These are phyloP conservation scores for Planiliza haematocheilus DNA, from an alignment of 2,113 vertebrate species.

Conservation along the genomic window DNA sequence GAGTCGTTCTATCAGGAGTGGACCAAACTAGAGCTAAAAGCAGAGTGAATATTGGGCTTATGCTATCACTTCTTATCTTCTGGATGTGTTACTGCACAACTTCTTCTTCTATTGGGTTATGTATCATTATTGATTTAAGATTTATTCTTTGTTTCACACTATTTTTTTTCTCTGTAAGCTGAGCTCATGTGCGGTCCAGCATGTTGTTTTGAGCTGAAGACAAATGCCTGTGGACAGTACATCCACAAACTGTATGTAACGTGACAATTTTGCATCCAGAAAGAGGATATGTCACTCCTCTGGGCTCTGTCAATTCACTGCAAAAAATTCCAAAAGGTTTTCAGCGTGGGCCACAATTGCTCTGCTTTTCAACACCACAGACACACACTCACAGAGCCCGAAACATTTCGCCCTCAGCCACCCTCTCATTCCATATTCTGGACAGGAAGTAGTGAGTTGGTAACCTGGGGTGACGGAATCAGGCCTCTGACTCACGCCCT, in stretches of 20 bases:
- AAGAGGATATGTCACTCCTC: conserved; percentile 38
- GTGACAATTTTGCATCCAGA: conserved; percentile 34
- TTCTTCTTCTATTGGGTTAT: no score
- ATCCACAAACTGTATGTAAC: conserved; percentile 23
- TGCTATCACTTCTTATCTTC: no score
- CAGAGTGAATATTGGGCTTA: no score
- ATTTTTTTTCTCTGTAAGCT: neutral
- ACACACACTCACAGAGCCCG: conserved; percentile 39
- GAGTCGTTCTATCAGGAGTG: no score
- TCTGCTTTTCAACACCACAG: conserved; percentile 13
- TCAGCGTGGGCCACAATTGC: conserved; percentile 37
- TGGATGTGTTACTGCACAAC: no score
- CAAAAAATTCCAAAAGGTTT: conserved; percentile 14
- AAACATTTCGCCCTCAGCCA: conserved; percentile 64
- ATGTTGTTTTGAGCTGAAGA: conserved; percentile 28
- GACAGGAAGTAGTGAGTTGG: conserved; percentile 73
- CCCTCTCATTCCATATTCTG: conserved; percentile 71
- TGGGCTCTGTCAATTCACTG: conserved; percentile 30
- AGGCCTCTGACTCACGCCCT: conserved; percentile 79
- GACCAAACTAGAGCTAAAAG: no score
- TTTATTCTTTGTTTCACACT: neutral
- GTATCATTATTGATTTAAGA: neutral
- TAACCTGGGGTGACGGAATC: conserved; percentile 81
- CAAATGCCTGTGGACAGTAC: conserved; percentile 14
- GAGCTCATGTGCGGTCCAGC: conserved; percentile 6